A percentile compares a stretch with the other conserved stretches of the same genome.
phyloP scores from a whole-genome alignment of 2,113 vertebrate species.

The Tichodroma muraria region DNA sequence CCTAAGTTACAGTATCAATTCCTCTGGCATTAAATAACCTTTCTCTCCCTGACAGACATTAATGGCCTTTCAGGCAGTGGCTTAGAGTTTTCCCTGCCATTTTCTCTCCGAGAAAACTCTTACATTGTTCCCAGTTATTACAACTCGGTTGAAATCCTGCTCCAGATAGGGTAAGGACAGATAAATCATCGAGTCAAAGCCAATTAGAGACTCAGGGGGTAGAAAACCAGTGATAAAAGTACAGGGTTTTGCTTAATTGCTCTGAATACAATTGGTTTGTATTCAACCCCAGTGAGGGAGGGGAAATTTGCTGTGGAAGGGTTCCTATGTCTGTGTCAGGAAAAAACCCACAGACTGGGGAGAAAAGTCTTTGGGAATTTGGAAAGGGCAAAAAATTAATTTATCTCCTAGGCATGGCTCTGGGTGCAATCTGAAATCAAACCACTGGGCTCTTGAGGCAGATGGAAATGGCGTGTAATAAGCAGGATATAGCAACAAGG shows the following conservation, averaged over 20 bases:
- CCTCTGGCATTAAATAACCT: constrained; percentile 62
- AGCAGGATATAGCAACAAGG: not conserved
- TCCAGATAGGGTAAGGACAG: not conserved
- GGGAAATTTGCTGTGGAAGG: constrained; percentile 8
- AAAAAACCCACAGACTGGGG: not conserved
- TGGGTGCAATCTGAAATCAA: constrained; percentile 9
- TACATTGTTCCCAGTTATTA: constrained; percentile 48
- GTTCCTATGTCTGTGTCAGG: constrained; percentile 21
- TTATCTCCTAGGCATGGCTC: not conserved
- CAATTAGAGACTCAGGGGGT: constrained; percentile 20
- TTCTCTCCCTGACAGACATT: constrained; percentile 24
- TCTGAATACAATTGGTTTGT: too few species aligned
- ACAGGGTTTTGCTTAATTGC: constrained; percentile 58
- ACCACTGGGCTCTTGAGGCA: not conserved
- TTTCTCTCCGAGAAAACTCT: constrained; percentile 47
- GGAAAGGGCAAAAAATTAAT: constrained; percentile 56
- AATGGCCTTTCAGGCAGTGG: constrained; percentile 44
- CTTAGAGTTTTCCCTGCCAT: not conserved
- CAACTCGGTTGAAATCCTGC: not conserved
- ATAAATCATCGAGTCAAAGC: constrained; percentile 41
- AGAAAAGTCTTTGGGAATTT: constrained; percentile 17
- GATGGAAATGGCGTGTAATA: not conserved
- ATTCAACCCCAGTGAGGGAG: not conserved
- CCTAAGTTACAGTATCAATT: constrained; percentile 9
- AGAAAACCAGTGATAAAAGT: constrained; percentile 33